A percentile compares a stretch with the other conserved stretches of the same genome.
These are phyloP conservation scores for Geotrypetes seraphini DNA, from an alignment of 2,797 vertebrate species.

Conservation along the genomic window DNA sequence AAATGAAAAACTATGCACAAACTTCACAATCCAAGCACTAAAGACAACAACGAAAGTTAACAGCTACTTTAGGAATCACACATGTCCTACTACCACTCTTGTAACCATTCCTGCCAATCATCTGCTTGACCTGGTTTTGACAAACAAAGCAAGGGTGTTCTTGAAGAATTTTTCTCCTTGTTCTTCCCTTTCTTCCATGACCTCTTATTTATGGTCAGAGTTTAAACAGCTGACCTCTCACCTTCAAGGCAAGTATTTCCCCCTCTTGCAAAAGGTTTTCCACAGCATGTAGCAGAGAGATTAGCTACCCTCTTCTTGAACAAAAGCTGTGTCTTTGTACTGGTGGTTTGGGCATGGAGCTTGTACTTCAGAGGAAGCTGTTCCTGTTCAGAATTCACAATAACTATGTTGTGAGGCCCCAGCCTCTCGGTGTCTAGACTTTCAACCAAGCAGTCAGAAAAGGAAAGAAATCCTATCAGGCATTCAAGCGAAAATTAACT, in stretches of 20 bases:
- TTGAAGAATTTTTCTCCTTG: slow-evolving; percentile 58
- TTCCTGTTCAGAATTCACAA: slow-evolving; percentile 78
- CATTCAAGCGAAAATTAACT: slow-evolving; percentile 96
- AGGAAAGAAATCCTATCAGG: slow-evolving; percentile 89
- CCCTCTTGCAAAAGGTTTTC: slow-evolving; percentile 47
- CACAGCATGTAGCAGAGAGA: slow-evolving; percentile 71
- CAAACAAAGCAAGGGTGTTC: slow-evolving; percentile 42
- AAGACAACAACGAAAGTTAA: slow-evolving; percentile 1
- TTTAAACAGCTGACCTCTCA: slow-evolving; percentile 96
- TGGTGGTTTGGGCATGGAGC: slow-evolving; percentile 58
- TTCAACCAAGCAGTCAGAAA: slow-evolving; percentile 71
- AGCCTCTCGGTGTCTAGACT: slow-evolving; percentile 72
- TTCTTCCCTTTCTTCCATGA: slow-evolving; percentile 58
- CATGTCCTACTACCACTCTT: slow-evolving; percentile 15
- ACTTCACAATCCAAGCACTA: no score
- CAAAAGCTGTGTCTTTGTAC: slow-evolving; percentile 84
- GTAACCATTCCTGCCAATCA: slow-evolving; percentile 35
- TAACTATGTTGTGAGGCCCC: slow-evolving; percentile 73
- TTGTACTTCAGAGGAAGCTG: slow-evolving; percentile 78
- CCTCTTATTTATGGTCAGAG: slow-evolving; percentile 73
- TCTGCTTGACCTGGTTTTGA: slow-evolving; percentile 40
- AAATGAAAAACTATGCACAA: no score
- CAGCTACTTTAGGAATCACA: slow-evolving; percentile 11
- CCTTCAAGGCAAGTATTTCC: slow-evolving; percentile 69
- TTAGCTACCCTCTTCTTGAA: slow-evolving; percentile 74